Base-by-base conservation (phyloP, 2,888 invertebrate genomes). In the Emmelina monodactyla region DNA sequence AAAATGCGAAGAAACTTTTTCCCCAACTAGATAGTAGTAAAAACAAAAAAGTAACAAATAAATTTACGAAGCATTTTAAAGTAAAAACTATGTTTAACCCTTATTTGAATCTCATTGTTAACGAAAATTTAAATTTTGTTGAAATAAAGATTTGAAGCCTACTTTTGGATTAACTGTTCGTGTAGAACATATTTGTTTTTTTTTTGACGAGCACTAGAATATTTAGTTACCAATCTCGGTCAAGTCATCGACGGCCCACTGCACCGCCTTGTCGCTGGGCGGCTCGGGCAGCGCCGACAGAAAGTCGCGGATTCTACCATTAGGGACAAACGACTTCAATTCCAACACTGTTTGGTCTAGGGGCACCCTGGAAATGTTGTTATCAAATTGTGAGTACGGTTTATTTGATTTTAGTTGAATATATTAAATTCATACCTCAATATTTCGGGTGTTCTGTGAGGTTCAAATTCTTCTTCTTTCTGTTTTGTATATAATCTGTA, bases 401-500 rank as follows among this genome's bases (percentile, higher is more conserved):
- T n/a, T n/a, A n/a, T n/a, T n/a, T n/a, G n/a, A n/a, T n/a, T n/a
- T n/a, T n/a, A n/a, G n/a, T n/a, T n/a, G n/a, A n/a, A n/a, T n/a
- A n/a, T n/a, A n/a, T 14, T 32, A 15, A 35, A 5, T 2, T 35
- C 12, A 29, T 71, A 81, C 58, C 85, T 72, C 28, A 84, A 56
- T 48, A 89, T 85, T 62, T 88, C 88, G 0, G 89, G 87, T 2
- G 81, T 60, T 0, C 85, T 81, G 56, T 83, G 84, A 0, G 63
- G 47, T 0, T 51, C 47, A 39, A 89, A 81, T 7, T 73, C 54
- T 0, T 68, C 45, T 49, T 78, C 84, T 38, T 76, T 80, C 1
- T 75, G 55, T 47, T 63, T 62, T 0, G 84, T 75, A 42, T 84
- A 85, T 37, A 85, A 45, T 48, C 63, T 67, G 44, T 60, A 80